A percentile compares a stretch with the other conserved stretches of the same genome.
Conservation (phyloP, 2,888 invertebrate genomes). For the Cancer borealis region DNA sequence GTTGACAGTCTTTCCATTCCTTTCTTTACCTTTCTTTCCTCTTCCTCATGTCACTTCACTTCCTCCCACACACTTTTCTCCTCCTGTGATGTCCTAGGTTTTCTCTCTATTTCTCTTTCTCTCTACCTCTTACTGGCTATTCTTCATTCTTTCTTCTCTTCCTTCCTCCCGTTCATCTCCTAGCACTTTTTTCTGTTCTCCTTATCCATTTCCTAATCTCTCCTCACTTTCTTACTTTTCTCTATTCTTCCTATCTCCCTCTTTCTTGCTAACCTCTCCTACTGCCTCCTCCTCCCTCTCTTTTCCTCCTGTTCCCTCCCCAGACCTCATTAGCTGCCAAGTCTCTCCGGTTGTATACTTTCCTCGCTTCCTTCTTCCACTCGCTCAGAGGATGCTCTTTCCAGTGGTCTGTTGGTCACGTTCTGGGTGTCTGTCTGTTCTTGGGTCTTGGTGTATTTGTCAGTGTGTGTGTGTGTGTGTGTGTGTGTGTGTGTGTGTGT, state of each 20-base stretch:
- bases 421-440: not conserved
- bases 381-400: not conserved
- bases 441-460: not conserved
- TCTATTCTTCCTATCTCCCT: no score
- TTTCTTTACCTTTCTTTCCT: no score
- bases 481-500: not conserved
- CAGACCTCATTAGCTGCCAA: conserved; percentile 1
- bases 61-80: no score
- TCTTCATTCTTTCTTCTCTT: no score
- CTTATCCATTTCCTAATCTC: not conserved
- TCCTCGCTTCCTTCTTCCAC: not conserved
- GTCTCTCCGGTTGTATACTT: not conserved
- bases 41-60: no score
- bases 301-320: not conserved
- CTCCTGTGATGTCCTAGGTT: no score
- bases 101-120: no score
- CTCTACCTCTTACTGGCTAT: no score
- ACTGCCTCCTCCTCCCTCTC: not conserved
- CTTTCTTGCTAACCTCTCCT: no score
- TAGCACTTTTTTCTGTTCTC: not conserved
- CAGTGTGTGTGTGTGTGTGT: not conserved
- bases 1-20: no score
- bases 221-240: not conserved
- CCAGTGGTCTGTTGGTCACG: not conserved
- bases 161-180: no score